Percentiles rank a stretch among this genome's conserved stretches.
Evolutionary conservation across 1,140 invertebrate species (phyloP).

Genomic region (Panonychus citri): DNA sequence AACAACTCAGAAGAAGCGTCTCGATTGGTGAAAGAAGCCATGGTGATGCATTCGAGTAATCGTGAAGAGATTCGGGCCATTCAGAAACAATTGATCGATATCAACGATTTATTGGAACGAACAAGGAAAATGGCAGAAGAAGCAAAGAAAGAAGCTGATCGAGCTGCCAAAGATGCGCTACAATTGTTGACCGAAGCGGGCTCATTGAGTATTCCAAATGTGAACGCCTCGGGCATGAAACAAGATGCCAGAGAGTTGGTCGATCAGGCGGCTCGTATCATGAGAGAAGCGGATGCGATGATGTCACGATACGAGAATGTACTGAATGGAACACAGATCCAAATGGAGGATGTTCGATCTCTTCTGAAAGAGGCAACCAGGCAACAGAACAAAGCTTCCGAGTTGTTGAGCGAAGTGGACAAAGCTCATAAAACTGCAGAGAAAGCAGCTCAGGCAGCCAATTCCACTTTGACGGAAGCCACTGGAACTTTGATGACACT

Average conservation of each 20-base stretch:
- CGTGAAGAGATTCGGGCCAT: conserved; percentile 30
- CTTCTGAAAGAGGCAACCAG: conserved; percentile 28
- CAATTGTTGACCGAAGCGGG: conserved; percentile 47
- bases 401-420: conserved; percentile 41
- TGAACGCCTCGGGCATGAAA: conserved; percentile 33
- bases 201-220: conserved; percentile 41
- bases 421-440: conserved; percentile 43
- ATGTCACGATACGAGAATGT: conserved; percentile 29
- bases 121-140: conserved; percentile 42
- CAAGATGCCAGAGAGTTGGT: conserved; percentile 6
- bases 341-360: conserved; percentile 19
- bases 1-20: conserved; percentile 58
- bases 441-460: conserved; percentile 53
- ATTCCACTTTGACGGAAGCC: conserved; percentile 61
- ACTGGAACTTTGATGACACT: conserved; percentile 58
- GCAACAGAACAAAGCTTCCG: conserved; percentile 36
- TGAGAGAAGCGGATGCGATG: conserved; percentile 30
- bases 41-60: conserved; percentile 44
- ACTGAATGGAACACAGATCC: conserved; percentile 20
- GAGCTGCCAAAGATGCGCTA: conserved; percentile 53
- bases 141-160: conserved; percentile 40
- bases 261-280: conserved; percentile 1
- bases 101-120: conserved; percentile 21
- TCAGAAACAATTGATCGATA: conserved; percentile 32
- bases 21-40: conserved; percentile 49